These are phyloP conservation scores for Trachemys scripta DNA, from an alignment of 2,113 vertebrate species.

Conservation along the genomic window DNA sequence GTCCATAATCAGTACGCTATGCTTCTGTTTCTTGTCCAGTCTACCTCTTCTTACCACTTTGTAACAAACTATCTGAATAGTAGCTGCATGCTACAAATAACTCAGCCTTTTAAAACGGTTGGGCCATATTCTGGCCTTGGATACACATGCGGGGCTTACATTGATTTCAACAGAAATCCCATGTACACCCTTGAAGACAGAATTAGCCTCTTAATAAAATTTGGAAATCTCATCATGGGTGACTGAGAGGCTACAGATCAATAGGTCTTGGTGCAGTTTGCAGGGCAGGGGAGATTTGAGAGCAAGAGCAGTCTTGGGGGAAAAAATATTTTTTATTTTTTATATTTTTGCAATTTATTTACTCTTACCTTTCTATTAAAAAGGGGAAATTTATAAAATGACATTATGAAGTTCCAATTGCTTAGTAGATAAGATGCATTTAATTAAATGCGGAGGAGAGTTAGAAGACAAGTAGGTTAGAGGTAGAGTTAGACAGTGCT, in stretches of 20 bases:
- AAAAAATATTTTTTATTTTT: neutral
- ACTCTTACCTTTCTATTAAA: neutral
- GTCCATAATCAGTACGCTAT: neutral
- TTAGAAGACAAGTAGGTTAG: neutral
- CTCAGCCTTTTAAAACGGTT: neutral
- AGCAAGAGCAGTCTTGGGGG: neutral
- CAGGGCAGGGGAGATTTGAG: neutral
- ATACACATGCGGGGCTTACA: neutral
- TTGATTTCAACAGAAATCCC: neutral
- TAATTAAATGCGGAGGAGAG: neutral
- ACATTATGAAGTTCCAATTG: neutral
- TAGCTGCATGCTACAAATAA: neutral
- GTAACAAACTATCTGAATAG: neutral
- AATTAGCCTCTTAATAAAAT: neutral
- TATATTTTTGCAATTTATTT: neutral
- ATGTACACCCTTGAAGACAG: neutral
- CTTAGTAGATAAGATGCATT: neutral
- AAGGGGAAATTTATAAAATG: rapidly evolving
- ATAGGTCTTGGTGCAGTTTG: neutral
- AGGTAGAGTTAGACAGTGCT: neutral
- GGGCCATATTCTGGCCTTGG: neutral
- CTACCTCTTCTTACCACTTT: neutral
- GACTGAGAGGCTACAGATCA: neutral
- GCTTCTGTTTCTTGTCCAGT: neutral
- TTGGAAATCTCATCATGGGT: neutral